Base-by-base conservation (phyloP, 2,113 vertebrate genomes). In the Serilophus lunatus region DNA sequence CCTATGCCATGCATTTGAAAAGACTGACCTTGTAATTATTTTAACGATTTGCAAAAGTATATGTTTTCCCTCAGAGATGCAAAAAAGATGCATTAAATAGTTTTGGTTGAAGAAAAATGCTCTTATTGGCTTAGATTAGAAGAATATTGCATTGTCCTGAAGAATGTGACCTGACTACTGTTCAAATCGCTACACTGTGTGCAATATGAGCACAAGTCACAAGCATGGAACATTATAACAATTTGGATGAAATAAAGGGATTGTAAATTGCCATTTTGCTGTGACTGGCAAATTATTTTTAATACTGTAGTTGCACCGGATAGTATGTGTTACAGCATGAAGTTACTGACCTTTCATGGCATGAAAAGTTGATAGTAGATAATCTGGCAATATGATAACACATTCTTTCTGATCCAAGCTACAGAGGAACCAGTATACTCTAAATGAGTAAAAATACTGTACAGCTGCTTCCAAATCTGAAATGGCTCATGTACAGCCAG, bases 101-200 rank as follows among this genome's bases (percentile, higher is more conserved):
- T 64, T 94, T 71, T 89, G 76, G 65, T 53, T 94, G 36, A 61
- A 78, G 85, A 95, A 95, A 71, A 82, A 44, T n/a, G 61, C 18
- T 86, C 42, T 36, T 56, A 38, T 3, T 92, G 91, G 80, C 70
- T 89, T 83, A 88, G 47, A 65, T 16, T 53, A 13, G 45, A 70
- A 78, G 49, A 92, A 70, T 36, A 91, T 28, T 64, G 49, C 60
- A 74, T 4, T 68, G 47, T 49, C 42, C 61, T 71, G 65, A 80
- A 92, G 45, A 91, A 91, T 17, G 29, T 56, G 71, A 86, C 56
- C 65, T n/a, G 78, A 77, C 51, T 61, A 53, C 47, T 74, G 64
- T 81, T 92, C 64, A 90, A 92, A 92, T 75, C 71, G 63, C 66
- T 88, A 53, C 45, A 20, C 28, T 71, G 66, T 71, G 26, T 69